Percentiles rank a stretch among this genome's conserved stretches.
These are phyloP conservation scores for Cichladusa arquata DNA, from an alignment of 2,113 vertebrate genomes.

Conservation along the genomic window DNA sequence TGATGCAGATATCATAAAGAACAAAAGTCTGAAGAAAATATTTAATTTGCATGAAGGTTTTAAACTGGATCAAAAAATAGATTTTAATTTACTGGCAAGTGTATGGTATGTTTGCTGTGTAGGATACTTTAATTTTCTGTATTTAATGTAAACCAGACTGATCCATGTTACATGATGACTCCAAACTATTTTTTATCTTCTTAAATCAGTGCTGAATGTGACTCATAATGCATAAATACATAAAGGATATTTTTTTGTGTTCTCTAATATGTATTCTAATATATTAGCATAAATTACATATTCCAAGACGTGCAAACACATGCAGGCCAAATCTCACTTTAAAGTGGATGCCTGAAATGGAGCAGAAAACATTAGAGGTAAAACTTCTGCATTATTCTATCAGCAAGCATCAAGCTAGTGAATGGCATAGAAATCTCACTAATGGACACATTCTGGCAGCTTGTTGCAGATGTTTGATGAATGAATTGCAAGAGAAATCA, in stretches of 20 bases:
- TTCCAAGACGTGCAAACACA: constrained; percentile 20
- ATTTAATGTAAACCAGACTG: background rate
- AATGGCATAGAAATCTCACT: constrained; percentile 32
- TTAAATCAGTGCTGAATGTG: background rate
- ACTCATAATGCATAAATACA: background rate
- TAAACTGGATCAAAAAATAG: background rate
- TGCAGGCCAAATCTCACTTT: constrained; percentile 26
- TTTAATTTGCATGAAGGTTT: background rate
- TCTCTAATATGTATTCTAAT: background rate
- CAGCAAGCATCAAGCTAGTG: constrained; percentile 22
- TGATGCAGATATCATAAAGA: background rate
- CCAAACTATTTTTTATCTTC: background rate
- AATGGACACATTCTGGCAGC: constrained; percentile 46
- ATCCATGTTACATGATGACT: background rate
- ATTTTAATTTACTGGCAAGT: background rate
- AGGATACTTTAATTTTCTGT: background rate
- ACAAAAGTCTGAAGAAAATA: background rate
- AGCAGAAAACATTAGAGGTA: constrained; percentile 48
- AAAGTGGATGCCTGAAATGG: constrained; percentile 46
- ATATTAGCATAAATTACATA: constrained; percentile 38
- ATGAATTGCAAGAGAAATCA: constrained; percentile 39
- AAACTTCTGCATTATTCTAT: constrained; percentile 53
- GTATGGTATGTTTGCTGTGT: background rate
- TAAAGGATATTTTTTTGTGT: background rate
- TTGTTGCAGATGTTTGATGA: constrained; percentile 59